Evolutionary conservation across 2,888 invertebrate species (phyloP).

Genomic region (Patella ulyssiponensis): DNA sequence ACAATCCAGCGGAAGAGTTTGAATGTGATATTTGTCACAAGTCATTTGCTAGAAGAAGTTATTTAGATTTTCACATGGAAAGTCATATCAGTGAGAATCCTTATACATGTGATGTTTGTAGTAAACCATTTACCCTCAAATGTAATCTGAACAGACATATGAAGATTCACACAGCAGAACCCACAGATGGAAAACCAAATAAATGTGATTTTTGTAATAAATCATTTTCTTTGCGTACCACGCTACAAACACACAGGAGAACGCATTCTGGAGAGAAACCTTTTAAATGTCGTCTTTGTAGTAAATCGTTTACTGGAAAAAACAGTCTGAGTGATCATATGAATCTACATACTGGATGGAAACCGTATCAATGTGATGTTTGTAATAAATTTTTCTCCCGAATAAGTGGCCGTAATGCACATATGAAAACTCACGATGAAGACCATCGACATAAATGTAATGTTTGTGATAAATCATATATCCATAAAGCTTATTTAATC

Average conservation of each 20-base stretch:
- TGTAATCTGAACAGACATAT: not conserved
- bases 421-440: not conserved
- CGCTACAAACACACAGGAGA: not conserved
- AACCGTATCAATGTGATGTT: not conserved
- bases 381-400: not conserved
- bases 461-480: not conserved
- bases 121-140: too few relatives aligned
- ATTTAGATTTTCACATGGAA: too few relatives aligned
- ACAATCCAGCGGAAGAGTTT: too few relatives aligned
- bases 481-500: not conserved
- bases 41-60: too few relatives aligned
- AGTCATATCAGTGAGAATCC: too few relatives aligned
- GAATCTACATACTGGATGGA: not conserved
- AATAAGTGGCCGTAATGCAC: not conserved
- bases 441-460: not conserved
- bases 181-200: not conserved
- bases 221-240: not conserved
- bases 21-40: too few relatives aligned
- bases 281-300: not conserved
- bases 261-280: slow-evolving; percentile 1
- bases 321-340: not conserved
- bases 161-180: not conserved
- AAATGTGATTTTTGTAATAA: slow-evolving; percentile 2
- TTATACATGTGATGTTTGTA: too few relatives aligned
- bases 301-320: not conserved